Percentiles rank a stretch among this genome's conserved stretches.
These are phyloP conservation scores for Epinephelus awoara DNA, from an alignment of 2,797 vertebrate species.

Conservation along the genomic window DNA sequence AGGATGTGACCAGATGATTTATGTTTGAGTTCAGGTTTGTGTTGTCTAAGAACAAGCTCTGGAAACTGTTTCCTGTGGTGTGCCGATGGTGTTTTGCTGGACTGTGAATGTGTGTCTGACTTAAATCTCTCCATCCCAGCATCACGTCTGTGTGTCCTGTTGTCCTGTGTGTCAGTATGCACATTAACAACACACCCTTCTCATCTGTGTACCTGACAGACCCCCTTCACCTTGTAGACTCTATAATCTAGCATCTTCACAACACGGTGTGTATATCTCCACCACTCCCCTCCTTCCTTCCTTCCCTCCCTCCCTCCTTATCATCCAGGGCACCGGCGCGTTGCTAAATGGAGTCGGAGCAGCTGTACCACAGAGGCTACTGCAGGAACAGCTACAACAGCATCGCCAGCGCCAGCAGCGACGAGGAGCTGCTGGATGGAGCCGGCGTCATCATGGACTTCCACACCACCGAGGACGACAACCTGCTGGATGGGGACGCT, in stretches of 20 bases:
- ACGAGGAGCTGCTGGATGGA: conserved; percentile 98
- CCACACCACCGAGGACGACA: conserved; percentile 98
- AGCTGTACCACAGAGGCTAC: conserved; percentile 97
- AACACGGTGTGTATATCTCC: conserved; percentile 55
- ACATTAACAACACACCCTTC: background rate
- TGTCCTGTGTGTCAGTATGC: background rate
- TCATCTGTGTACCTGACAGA: conserved; percentile 28
- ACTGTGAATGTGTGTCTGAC: background rate
- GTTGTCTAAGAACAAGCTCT: background rate
- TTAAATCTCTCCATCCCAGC: background rate
- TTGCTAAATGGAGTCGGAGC: conserved; percentile 99
- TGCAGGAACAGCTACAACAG: conserved; percentile 99
- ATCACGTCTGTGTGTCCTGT: conserved; percentile 4
- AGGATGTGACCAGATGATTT: background rate
- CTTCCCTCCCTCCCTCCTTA: conserved; percentile 8
- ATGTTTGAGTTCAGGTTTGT: background rate
- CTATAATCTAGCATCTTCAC: conserved; percentile 50
- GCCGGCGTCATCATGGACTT: conserved; percentile 98
- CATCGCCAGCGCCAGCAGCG: conserved; percentile 98
- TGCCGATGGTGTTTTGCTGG: background rate
- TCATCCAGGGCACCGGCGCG: conserved; percentile 84
- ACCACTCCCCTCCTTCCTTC: conserved; percentile 15
- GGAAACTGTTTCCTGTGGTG: background rate
- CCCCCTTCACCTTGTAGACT: conserved; percentile 31
- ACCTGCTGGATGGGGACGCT: conserved; percentile 96